Conservation (phyloP, 2,888 invertebrate species). For the Stramonita haemastoma region DNA sequence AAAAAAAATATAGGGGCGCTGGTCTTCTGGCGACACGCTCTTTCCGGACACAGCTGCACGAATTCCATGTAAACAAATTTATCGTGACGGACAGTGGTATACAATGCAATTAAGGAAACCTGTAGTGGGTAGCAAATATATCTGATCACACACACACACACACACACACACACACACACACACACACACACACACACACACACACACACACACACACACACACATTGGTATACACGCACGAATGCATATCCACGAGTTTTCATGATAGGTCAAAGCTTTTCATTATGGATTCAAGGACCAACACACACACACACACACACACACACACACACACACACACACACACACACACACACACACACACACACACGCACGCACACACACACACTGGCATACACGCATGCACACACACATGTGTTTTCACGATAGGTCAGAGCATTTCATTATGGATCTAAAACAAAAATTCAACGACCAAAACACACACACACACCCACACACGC, state of each 20-base stretch:
- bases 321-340: neutral
- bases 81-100: no score
- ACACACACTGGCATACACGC: neutral
- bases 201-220: neutral
- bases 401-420: neutral
- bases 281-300: no score
- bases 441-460: no score
- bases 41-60: no score
- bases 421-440: neutral
- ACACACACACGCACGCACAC: neutral
- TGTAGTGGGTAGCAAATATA: neutral
- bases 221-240: neutral
- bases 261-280: neutral
- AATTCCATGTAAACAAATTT: no score
- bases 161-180: neutral
- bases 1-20: no score
- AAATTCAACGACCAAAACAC: neutral
- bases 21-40: no score
- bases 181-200: neutral
- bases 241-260: neutral
- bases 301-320: slow-evolving; percentile 20
- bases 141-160: neutral
- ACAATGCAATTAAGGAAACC: no score
- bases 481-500: slow-evolving; percentile 10
- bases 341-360: neutral